phyloP scores from a whole-genome alignment of 2,797 vertebrate species.

The Myioborus miniatus region DNA sequence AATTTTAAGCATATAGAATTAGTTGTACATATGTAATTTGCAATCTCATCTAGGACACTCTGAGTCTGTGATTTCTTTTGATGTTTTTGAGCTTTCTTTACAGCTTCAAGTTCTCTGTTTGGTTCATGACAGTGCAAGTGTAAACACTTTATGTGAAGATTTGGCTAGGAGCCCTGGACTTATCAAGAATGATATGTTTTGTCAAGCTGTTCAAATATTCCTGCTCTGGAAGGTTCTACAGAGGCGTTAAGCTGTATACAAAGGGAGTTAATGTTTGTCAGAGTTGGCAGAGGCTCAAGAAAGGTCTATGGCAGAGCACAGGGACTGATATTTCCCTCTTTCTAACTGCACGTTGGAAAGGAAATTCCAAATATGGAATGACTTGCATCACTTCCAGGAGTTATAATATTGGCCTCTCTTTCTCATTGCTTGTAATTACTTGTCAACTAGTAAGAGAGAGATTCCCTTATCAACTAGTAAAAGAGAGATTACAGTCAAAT shows the following conservation, averaged over 20 bases:
- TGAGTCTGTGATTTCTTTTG: background rate
- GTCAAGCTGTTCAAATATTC: background rate
- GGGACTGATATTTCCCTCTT: background rate
- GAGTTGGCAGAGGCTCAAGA: background rate
- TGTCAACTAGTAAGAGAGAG: background rate
- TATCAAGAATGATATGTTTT: background rate
- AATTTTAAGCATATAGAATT: background rate
- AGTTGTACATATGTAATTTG: background rate
- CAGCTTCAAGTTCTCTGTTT: background rate
- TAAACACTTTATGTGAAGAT: background rate
- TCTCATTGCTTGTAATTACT: background rate
- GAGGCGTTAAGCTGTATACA: background rate
- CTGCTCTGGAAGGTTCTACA: background rate
- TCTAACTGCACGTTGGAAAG: background rate
- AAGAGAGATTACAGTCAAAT: background rate
- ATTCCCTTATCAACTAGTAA: background rate
- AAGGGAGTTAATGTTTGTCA: background rate
- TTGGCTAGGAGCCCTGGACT: background rate
- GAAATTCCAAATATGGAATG: too few relatives aligned
- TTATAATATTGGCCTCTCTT: background rate
- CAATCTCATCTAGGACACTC: background rate
- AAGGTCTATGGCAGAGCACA: background rate
- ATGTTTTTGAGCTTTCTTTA: background rate
- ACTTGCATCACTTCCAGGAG: background rate
- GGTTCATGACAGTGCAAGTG: background rate